A percentile compares a stretch with the other conserved stretches of the same genome.
phyloP scores from a whole-genome alignment of 2,113 vertebrate species.

The Larimichthys polyactis region DNA sequence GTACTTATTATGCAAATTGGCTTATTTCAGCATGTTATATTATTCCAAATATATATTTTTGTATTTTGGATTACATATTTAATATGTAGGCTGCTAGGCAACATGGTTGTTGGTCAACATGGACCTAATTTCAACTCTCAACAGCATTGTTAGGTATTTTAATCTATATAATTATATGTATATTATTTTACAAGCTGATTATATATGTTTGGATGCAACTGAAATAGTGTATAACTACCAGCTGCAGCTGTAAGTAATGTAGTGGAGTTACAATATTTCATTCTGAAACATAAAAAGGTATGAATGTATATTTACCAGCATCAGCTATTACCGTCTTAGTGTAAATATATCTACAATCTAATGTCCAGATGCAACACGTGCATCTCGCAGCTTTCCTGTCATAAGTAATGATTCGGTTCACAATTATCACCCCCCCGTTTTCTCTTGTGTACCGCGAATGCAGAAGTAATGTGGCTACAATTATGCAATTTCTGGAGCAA shows the following conservation, averaged over 20 bases:
- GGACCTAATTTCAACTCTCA: neutral
- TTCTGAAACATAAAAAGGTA: no score
- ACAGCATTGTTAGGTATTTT: neutral
- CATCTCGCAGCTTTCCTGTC: neutral
- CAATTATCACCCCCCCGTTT: constrained; percentile 15
- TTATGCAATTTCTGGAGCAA: constrained; percentile 41
- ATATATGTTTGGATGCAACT: neutral
- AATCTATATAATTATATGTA: neutral
- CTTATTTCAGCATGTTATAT: no score
- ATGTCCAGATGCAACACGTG: constrained; percentile 2
- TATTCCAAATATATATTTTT: no score
- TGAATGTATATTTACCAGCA: neutral
- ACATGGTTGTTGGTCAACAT: neutral
- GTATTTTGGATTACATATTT: no score
- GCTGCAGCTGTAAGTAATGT: neutral
- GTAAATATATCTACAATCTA: neutral
- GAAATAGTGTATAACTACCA: neutral
- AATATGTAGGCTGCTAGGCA: neutral
- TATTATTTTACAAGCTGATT: neutral
- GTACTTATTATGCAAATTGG: no score
- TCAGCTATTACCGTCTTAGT: neutral
- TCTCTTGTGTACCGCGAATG: constrained; percentile 17
- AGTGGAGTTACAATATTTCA: neutral
- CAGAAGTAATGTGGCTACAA: constrained; percentile 24
- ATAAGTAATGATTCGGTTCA: constrained; percentile 16